Evolutionary conservation across 1,140 invertebrate species (phyloP), one percentile per base, ranked within the genome.

Genomic region (Pogonomyrmex barbatus): DNA sequence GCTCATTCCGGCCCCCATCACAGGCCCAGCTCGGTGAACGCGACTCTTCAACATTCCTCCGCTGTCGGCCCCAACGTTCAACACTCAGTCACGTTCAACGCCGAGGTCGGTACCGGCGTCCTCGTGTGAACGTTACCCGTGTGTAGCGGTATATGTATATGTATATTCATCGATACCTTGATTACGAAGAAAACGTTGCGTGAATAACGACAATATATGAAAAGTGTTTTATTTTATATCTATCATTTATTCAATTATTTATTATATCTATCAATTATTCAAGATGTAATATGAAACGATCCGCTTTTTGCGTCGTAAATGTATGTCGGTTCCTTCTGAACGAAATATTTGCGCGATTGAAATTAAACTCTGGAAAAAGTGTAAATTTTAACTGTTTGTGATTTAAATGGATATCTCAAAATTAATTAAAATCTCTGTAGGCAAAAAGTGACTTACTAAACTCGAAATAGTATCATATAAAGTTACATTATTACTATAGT

Each of bases 1-100:
- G 67, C 54, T n/a, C 70, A 85, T 6, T 67, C 89, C 45, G 42
- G 75, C 33, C n/a, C 62, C 42, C 81, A 87, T 2, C 93, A 93
- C 36, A 91, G 94, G 67, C 93, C 93, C 6, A 94, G 91, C 84
- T 91, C 93, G 58, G 92, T 91, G 39, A 93, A 93, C 83, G 90
- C 94, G 17, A 93, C 90, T 5, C 87, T 93, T 42, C 94, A 94
- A 76, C 91, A 92, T 14, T 67, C 92, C 42, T 65, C 92, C 39
- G 68, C 88, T 47, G 91, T 68, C 89, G 70, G 86, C 14, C 3
- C 81, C 45, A 77, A 47, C 63, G 84, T 79, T 36, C 95, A 97
- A 85, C 97, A 97, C 17, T 97, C 97, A 95, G 97, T 98, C 91
- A 97, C 97, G 47, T 98, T 98, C 95, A 98, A 96, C 92, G 96